Evolutionary conservation across 2,797 vertebrate genomes (phyloP).

Genomic region (Monodelphis domestica): DNA sequence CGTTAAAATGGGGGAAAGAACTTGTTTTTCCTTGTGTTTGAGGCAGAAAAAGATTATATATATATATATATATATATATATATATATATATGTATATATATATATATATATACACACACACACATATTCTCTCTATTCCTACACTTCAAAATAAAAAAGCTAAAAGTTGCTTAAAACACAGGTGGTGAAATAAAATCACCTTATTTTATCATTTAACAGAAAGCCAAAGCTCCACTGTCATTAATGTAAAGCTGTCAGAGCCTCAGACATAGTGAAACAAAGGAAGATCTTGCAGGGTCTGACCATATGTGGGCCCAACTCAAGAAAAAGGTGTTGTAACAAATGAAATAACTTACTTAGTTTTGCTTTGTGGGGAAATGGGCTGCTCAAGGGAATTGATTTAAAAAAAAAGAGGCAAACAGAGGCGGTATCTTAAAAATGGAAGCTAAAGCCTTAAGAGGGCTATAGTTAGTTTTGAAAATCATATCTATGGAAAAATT

Average conservation of each 20-base stretch:
- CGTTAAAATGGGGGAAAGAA: neutral
- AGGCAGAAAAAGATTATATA: neutral
- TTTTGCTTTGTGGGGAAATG: neutral
- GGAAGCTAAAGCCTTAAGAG: slow-evolving; percentile 36
- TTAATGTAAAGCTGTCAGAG: neutral
- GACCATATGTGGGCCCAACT: neutral
- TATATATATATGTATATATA: too few relatives aligned
- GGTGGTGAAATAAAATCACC: neutral
- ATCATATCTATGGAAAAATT: slow-evolving; percentile 23
- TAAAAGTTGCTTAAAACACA: neutral
- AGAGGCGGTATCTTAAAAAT: neutral
- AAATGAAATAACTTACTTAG: neutral
- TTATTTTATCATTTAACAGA: neutral
- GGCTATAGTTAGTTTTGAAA: slow-evolving; percentile 52
- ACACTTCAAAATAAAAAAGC: neutral
- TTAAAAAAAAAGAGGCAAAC: neutral
- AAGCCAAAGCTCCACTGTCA: neutral
- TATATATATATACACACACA: too few relatives aligned
- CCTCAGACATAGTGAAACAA: neutral
- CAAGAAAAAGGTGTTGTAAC: neutral
- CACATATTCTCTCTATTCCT: neutral
- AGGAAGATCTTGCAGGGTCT: neutral
- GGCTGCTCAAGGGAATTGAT: neutral
- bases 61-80: too few relatives aligned
- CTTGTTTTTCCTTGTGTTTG: neutral